Evolutionary conservation across 2,113 vertebrate genomes (phyloP).

Genomic region (Amphiprion ocellaris): DNA sequence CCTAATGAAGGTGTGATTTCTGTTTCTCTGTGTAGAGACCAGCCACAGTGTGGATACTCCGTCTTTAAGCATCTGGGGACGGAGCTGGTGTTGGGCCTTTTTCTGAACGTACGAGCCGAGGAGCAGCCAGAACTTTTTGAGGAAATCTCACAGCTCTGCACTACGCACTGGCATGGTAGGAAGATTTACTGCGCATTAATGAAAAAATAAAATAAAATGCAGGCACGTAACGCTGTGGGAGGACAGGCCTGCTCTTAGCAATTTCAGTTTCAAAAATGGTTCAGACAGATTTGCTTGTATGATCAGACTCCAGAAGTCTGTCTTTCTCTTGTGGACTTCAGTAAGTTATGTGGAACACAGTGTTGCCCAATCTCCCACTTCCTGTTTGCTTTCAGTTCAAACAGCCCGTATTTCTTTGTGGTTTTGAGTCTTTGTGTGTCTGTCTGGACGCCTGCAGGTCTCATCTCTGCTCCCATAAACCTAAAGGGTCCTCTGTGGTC

Average conservation of each 20-base stretch:
- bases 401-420: neutral
- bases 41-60: slow-evolving; percentile 69
- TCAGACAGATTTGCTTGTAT: too few species aligned
- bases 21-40: slow-evolving; percentile 47
- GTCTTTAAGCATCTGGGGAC: slow-evolving; percentile 75
- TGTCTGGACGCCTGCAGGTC: slow-evolving; percentile 54
- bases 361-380: slow-evolving; percentile 35
- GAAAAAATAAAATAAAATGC: too few species aligned
- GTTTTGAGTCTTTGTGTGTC: neutral
- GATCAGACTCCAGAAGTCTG: too few species aligned
- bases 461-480: slow-evolving; percentile 79
- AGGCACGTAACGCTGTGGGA: too few species aligned
- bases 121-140: slow-evolving; percentile 73
- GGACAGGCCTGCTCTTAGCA: too few species aligned
- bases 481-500: slow-evolving; percentile 81
- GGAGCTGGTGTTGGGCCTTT: slow-evolving; percentile 79
- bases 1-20: neutral
- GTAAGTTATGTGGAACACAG: neutral
- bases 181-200: too few species aligned
- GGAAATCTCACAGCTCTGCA: slow-evolving; percentile 77
- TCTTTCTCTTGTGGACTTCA: neutral
- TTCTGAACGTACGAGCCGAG: slow-evolving; percentile 74
- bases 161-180: slow-evolving; percentile 80
- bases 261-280: too few species aligned
- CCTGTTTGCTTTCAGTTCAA: neutral